These are phyloP conservation scores for Coecobrya sp. DNA, from an alignment of 2,888 invertebrate genomes.

Conservation along the genomic window DNA sequence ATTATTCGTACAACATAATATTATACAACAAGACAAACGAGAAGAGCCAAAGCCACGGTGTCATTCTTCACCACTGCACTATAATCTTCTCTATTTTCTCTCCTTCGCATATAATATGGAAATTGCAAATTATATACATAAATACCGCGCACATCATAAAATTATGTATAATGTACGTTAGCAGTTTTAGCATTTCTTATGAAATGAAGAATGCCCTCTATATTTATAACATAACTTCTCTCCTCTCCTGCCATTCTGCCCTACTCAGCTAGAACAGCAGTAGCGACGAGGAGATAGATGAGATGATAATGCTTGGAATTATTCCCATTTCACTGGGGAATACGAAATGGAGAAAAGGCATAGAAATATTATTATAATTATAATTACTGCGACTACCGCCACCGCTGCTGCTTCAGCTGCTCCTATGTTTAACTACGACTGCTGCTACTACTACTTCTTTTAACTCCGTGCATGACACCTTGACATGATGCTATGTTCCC, in stretches of 20 bases:
- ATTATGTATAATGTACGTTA: slow-evolving; percentile 65
- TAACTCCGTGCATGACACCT: slow-evolving; percentile 76
- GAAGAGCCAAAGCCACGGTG: slow-evolving; percentile 44
- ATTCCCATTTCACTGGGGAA: slow-evolving; percentile 78
- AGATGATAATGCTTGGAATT: slow-evolving; percentile 82
- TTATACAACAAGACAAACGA: slow-evolving; percentile 47
- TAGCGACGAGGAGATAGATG: slow-evolving; percentile 76
- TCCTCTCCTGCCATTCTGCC: slow-evolving; percentile 5
- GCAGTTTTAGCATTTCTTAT: slow-evolving; percentile 38
- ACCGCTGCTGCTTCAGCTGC: slow-evolving; percentile 69
- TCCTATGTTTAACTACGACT: slow-evolving; percentile 54
- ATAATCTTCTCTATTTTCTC: slow-evolving; percentile 44
- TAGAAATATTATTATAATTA: slow-evolving; percentile 80
- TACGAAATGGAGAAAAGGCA: slow-evolving; percentile 76
- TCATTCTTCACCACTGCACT: slow-evolving; percentile 50
- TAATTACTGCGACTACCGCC: slow-evolving; percentile 73
- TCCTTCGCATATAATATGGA: slow-evolving; percentile 50
- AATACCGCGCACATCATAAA: slow-evolving; percentile 60
- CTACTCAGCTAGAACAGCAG: slow-evolving; percentile 49
- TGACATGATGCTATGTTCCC: slow-evolving; percentile 74
- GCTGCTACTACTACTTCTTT: slow-evolving; percentile 36
- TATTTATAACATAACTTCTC: slow-evolving; percentile 34
- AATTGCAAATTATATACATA: slow-evolving; percentile 64
- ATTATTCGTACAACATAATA: neutral
- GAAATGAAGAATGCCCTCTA: slow-evolving; percentile 43